Conservation (phyloP, 2,113 vertebrate genomes). For the Hydrochoerus hydrochaeris region DNA sequence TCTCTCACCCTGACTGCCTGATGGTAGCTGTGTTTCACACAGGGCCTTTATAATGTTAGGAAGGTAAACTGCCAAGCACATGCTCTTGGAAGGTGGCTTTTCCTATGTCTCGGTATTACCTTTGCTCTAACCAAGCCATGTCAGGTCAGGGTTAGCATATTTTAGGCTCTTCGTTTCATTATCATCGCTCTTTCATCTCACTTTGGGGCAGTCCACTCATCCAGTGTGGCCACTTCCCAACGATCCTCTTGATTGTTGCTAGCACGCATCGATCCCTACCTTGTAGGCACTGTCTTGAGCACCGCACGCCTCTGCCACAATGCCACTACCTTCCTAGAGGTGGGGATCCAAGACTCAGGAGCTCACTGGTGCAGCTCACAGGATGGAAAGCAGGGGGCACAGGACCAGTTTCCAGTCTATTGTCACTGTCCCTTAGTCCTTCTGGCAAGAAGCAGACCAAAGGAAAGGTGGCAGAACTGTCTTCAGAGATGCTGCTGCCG, state of each 20-base stretch:
- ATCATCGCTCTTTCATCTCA: constrained; percentile 17
- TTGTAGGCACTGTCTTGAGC: background rate
- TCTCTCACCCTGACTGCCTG: background rate
- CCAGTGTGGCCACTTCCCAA: background rate
- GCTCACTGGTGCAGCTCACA: background rate
- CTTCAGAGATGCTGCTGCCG: background rate
- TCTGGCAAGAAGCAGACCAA: background rate
- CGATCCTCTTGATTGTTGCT: background rate
- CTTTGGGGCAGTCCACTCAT: background rate
- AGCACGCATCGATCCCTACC: background rate
- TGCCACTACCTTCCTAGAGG: background rate
- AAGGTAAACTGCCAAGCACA: background rate
- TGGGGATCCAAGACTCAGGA: background rate
- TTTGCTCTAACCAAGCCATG: background rate
- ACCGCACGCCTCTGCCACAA: background rate
- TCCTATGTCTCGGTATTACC: background rate
- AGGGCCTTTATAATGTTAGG: background rate
- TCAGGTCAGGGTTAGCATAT: background rate
- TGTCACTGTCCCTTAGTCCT: background rate
- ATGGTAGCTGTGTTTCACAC: background rate
- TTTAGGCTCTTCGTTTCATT: background rate
- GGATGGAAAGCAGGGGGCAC: background rate
- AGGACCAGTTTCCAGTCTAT: background rate
- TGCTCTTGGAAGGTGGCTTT: background rate
- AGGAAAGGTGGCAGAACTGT: background rate